Conservation (phyloP, 2,888 invertebrate genomes). For the Nematopogon swammerdamellus region DNA sequence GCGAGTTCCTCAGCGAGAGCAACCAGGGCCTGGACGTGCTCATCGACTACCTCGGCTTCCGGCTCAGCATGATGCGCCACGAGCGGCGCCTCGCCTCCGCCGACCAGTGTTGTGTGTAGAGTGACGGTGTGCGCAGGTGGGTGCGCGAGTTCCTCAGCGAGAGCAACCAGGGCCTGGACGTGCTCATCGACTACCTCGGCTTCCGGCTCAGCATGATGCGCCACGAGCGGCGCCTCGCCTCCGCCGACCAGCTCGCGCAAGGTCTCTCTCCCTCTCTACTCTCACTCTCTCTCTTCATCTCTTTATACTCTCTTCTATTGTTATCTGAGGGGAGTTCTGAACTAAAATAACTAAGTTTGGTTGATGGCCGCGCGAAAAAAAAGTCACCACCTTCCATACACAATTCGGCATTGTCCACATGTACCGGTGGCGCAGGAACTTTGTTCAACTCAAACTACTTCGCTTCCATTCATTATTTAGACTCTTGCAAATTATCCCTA, state of each 20-base stretch:
- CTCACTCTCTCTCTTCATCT: background rate
- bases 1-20: constrained; percentile 94
- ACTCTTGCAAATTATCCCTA: too few species aligned
- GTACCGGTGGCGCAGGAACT: too few species aligned
- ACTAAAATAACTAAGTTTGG: too few species aligned
- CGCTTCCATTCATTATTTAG: too few species aligned
- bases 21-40: constrained; percentile 96
- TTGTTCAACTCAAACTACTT: too few species aligned
- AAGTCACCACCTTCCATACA: too few species aligned
- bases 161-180: constrained; percentile 93
- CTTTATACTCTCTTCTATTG: too few species aligned
- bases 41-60: constrained; percentile 95
- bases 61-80: constrained; percentile 91
- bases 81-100: constrained; percentile 80
- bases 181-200: constrained; percentile 95
- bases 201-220: constrained; percentile 93
- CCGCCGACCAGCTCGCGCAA: constrained; percentile 70
- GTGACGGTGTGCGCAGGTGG: constrained; percentile 87
- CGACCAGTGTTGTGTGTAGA: too few species aligned
- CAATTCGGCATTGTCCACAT: too few species aligned
- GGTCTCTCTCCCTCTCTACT: constrained; percentile 24
- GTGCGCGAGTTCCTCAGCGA: constrained; percentile 97
- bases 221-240: constrained; percentile 75
- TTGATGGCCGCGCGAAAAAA: too few species aligned
- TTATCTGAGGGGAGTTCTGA: too few species aligned